phyloP scores from a whole-genome alignment of 2,113 vertebrate genomes.

The Trichechus manatus region DNA sequence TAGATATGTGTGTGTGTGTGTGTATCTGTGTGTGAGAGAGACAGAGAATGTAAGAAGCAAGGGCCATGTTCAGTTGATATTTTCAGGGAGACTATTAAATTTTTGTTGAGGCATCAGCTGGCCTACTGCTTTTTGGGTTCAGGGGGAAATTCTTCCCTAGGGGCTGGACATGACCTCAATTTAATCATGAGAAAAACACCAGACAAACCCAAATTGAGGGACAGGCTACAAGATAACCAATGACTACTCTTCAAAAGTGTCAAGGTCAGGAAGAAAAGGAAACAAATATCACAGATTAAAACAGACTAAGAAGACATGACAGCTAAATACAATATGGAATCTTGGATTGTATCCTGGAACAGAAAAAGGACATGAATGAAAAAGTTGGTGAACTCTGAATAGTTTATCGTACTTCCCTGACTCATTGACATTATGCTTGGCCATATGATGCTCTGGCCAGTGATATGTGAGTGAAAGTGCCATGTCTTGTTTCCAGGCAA shows the following conservation, averaged over 20 bases:
- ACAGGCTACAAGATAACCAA: neutral
- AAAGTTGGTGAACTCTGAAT: neutral
- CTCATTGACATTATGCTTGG: neutral
- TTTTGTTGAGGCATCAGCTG: neutral
- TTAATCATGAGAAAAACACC: conserved; percentile 35
- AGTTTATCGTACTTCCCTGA: neutral
- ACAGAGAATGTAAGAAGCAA: neutral
- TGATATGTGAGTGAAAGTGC: neutral
- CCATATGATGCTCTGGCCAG: neutral
- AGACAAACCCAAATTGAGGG: conserved; percentile 24
- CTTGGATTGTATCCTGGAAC: neutral
- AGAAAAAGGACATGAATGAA: neutral
- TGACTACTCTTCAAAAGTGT: neutral
- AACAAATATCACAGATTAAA: neutral
- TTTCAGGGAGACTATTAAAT: conserved; percentile 19
- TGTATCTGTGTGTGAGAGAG: neutral
- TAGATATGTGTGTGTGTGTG: too few relatives aligned
- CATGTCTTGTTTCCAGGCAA: neutral
- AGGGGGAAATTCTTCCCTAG: neutral
- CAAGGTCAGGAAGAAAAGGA: neutral
- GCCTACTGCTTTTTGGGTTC: neutral
- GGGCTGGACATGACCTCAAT: neutral
- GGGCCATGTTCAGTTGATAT: neutral
- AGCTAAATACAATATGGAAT: neutral
- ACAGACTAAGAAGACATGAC: neutral